These are phyloP conservation scores for Cheilosia scutellata DNA, from an alignment of 2,888 invertebrate genomes.

Conservation along the genomic window DNA sequence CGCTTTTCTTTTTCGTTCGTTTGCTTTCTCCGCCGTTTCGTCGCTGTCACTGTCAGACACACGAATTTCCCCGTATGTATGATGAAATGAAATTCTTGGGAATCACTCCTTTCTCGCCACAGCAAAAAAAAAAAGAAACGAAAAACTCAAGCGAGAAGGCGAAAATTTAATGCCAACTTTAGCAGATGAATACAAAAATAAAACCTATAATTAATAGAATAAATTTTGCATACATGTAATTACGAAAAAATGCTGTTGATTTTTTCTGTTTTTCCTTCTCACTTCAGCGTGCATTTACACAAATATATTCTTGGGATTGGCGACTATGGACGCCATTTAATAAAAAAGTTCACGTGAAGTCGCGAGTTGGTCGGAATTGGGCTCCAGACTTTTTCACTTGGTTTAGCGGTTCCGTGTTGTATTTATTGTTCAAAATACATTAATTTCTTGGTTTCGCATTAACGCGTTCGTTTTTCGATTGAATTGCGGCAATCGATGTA, in stretches of 20 bases:
- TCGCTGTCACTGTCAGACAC: constrained; percentile 55
- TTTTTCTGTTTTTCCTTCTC: constrained; percentile 67
- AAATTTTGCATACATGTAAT: constrained; percentile 70
- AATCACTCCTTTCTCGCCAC: constrained; percentile 55
- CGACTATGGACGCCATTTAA: constrained; percentile 73
- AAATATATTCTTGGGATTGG: constrained; percentile 61
- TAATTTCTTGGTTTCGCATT: constrained; percentile 53
- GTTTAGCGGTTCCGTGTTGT: constrained; percentile 56
- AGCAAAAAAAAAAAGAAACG: constrained; percentile 43
- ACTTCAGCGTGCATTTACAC: constrained; percentile 69
- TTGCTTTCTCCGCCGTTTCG: constrained; percentile 39
- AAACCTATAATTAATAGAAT: constrained; percentile 70
- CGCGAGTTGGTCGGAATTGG: constrained; percentile 58
- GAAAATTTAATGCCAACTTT: constrained; percentile 60
- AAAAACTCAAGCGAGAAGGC: constrained; percentile 40
- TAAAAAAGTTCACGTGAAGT: constrained; percentile 72
- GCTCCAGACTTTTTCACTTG: constrained; percentile 62
- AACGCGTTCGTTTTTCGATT: constrained; percentile 64
- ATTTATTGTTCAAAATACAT: constrained; percentile 61
- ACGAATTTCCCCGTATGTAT: constrained; percentile 56
- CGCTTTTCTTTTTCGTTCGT: constrained; percentile 4
- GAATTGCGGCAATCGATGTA: constrained; percentile 80
- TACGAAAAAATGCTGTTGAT: constrained; percentile 61
- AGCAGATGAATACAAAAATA: constrained; percentile 42
- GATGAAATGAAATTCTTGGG: constrained; percentile 41